Conservation (phyloP, 2,113 vertebrate species). For the Aleadryas rufinucha region DNA sequence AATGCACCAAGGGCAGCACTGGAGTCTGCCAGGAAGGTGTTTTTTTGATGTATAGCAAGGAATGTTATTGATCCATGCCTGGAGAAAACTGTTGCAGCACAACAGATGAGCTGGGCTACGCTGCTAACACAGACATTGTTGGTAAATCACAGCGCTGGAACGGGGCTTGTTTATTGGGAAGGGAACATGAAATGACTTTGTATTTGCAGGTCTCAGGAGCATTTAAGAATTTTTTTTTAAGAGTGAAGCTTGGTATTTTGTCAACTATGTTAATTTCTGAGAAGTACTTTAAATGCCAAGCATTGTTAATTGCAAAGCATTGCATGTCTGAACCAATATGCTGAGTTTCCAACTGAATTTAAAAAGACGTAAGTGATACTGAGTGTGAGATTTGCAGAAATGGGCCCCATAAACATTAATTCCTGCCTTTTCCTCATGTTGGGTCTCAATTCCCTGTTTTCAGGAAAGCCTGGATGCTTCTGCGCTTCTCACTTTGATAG, state of each 20-base stretch:
- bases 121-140: not conserved
- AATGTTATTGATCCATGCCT: conserved; percentile 29
- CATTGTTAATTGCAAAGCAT: not conserved
- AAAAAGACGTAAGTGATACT: rapidly evolving
- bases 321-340: not conserved
- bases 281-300: not conserved
- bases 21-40: not conserved
- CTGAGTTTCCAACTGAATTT: not conserved
- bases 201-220: not conserved
- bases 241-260: not conserved
- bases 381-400: not conserved
- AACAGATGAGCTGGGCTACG: not conserved
- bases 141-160: not conserved
- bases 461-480: not conserved
- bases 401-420: not conserved
- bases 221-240: not conserved
- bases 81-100: not conserved
- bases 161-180: not conserved
- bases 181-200: not conserved
- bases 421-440: not conserved
- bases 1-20: not conserved
- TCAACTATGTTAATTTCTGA: not conserved
- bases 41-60: conserved; percentile 38
- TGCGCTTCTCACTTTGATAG: not conserved
- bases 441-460: not conserved